phyloP scores from a whole-genome alignment of 2,797 vertebrate genomes.

The Falco peregrinus region DNA sequence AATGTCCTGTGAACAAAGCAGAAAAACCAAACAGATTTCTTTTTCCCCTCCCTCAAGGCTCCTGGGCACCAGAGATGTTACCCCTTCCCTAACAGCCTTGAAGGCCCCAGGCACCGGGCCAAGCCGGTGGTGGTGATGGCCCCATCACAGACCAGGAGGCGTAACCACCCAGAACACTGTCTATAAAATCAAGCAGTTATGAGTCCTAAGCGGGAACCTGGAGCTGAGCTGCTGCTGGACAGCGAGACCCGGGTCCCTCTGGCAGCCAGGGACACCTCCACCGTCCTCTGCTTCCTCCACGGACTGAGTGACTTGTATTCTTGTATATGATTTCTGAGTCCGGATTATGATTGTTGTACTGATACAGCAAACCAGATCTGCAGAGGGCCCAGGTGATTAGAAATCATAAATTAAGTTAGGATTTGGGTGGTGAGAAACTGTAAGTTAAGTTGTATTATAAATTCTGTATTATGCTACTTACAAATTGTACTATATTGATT shows the following conservation, averaged over 20 bases:
- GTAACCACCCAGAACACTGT: no score
- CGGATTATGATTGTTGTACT: no score
- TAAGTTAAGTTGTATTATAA: no score
- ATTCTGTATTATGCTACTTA: no score
- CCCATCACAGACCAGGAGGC: neutral
- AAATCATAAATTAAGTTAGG: no score
- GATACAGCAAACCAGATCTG: no score
- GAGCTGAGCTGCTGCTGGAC: neutral
- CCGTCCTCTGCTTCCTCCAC: fast-evolving
- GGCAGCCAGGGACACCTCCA: fast-evolving
- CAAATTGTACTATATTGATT: no score
- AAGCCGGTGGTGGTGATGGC: fast-evolving
- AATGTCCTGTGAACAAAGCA: no score
- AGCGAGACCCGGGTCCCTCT: fast-evolving
- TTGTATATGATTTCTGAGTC: no score
- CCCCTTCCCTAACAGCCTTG: neutral
- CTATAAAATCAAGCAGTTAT: neutral
- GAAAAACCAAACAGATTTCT: no score
- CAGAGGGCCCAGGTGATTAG: no score
- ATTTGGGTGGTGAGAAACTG: no score
- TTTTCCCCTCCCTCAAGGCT: neutral
- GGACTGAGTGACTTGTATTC: fast-evolving
- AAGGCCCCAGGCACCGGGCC: neutral
- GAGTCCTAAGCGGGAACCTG: neutral
- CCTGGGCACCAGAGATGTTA: fast-evolving